Conservation (phyloP, 2,888 invertebrate genomes). For the Sesia bembeciformis region DNA sequence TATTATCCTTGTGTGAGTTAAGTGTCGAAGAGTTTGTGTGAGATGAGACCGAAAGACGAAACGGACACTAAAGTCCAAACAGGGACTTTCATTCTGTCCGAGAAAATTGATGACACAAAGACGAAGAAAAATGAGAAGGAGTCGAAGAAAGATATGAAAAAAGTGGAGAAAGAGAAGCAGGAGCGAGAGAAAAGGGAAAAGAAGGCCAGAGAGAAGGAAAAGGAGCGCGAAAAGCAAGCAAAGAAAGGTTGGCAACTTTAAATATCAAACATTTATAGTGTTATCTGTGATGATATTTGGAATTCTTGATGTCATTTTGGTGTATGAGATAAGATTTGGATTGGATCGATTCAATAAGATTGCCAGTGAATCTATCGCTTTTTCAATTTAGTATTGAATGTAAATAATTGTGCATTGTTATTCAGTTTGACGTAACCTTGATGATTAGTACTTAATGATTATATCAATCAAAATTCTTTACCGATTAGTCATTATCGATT, state of each 20-base stretch:
- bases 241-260: constrained; percentile 49
- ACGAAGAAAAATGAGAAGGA: constrained; percentile 64
- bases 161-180: constrained; percentile 64
- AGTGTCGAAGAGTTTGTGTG: constrained; percentile 20
- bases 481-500: constrained; percentile 23
- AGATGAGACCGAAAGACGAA: constrained; percentile 65
- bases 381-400: constrained; percentile 21
- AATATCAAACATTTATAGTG: not conserved
- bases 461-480: constrained; percentile 37
- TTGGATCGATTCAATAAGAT: constrained; percentile 19
- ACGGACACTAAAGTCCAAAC: constrained; percentile 53
- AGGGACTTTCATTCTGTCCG: constrained; percentile 73
- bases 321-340: constrained; percentile 23
- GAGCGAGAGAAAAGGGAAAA: constrained; percentile 67
- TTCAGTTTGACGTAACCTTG: constrained; percentile 37
- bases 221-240: constrained; percentile 57
- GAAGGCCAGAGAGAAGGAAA: constrained; percentile 69
- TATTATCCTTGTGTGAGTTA: constrained; percentile 34
- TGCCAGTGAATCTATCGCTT: too few species aligned
- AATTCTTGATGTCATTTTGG: constrained; percentile 51
- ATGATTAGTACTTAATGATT: too few species aligned
- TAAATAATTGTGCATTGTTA: constrained; percentile 36
- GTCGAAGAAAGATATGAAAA: constrained; percentile 68
- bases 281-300: constrained; percentile 8
- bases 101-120: constrained; percentile 70